Conservation (phyloP, 1,140 invertebrate genomes). For the Heliconius hewitsoni region DNA sequence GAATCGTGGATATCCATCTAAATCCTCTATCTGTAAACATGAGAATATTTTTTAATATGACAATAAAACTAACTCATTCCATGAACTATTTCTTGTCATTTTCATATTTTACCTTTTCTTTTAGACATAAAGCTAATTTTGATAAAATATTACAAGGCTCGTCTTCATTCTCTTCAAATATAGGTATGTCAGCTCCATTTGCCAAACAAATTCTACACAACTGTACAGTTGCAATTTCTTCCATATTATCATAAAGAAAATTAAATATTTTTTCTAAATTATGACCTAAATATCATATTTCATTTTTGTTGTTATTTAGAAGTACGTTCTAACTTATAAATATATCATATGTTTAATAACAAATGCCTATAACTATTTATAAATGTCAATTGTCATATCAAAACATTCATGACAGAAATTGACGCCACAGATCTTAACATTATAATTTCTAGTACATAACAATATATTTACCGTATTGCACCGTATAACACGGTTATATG, state of each 20-base stretch:
- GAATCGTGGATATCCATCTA: constrained; percentile 59
- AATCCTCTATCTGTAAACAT: constrained; percentile 65
- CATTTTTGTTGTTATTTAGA: background rate
- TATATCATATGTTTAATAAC: constrained; percentile 12
- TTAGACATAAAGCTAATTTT: constrained; percentile 57
- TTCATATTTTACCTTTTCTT: constrained; percentile 50
- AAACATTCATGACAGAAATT: background rate
- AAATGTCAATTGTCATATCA: background rate
- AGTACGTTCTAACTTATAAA: background rate
- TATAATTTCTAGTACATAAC: no score
- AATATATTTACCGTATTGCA: no score
- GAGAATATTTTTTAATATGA: constrained; percentile 7
- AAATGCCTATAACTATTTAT: background rate
- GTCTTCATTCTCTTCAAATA: constrained; percentile 55
- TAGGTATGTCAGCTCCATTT: constrained; percentile 54
- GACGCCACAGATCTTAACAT: no score
- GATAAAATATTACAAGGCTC: constrained; percentile 40
- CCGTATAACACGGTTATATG: no score
- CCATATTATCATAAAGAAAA: constrained; percentile 17
- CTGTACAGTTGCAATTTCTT: constrained; percentile 26
- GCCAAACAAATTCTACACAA: constrained; percentile 67
- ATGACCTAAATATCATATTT: background rate
- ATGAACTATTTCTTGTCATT: background rate
- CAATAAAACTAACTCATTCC: background rate
- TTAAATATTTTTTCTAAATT: background rate